Evolutionary conservation across 2,113 vertebrate genomes (phyloP), one percentile per base, ranked within the genome.

Genomic region (Malurus alboscapulatus): DNA sequence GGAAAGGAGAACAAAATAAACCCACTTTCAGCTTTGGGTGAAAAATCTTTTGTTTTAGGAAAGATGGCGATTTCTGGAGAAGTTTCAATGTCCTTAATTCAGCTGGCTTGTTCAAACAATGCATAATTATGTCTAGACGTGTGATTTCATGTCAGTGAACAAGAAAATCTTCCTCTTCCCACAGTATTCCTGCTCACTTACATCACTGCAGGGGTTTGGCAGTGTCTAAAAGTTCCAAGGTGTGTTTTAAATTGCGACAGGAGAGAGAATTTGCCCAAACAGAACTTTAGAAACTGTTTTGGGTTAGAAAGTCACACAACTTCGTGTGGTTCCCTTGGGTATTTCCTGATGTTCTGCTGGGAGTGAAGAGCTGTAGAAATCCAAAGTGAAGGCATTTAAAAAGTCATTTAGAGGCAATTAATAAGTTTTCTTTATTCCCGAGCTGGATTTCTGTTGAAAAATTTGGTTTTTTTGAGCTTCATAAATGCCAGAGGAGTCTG

Each of bases 1-100:
- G 3, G 6, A 5, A 7, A 12, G 19, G 1, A 4, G 8, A 36
- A 42, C 47, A 50, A 24, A 4, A 0, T 19, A 59, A 66, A 47
- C 10, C 7, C 25, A 15, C 11, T 18, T 71, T 65, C 74, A 87
- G 38, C 25, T 84, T 72, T 61, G 36, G 48, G 13, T 22, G 20
- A 10, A 38, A 38, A 38, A 38, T 38, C 38, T 38, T 38, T 38
- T 22, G 21, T 59, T 67, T 61, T 48, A 32, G 75, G 62, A 13
- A 61, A 75, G n/a, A 34, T 12, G 24, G 3, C 0, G 0, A 82
- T 59, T 59, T 59, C 53, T 88, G 26, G 51, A 74, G 17, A 81
- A 58, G 53, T 34, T 71, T 22, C 30, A 59, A 27, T 72, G 34
- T 34, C 29, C 7, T 25, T 51, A n/a, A 19, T 65, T 79, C 25